Evolutionary conservation across 2,888 invertebrate species (phyloP).

Genomic region (Philonicus albiceps): DNA sequence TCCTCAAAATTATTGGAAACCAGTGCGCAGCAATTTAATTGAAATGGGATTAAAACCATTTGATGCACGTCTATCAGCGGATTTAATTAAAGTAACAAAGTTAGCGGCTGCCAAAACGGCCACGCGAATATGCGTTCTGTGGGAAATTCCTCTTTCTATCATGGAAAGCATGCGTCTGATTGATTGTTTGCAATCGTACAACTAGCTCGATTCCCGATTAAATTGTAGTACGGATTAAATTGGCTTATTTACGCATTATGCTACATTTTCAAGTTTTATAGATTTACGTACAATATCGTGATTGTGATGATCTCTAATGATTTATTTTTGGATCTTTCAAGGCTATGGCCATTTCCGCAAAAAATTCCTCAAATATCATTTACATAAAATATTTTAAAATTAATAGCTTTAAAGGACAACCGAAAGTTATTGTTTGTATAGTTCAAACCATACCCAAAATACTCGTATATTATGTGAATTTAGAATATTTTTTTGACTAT

Average conservation of each 20-base stretch:
- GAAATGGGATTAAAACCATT: not conserved
- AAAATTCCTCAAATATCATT: not conserved
- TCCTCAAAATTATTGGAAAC: conserved; percentile 7
- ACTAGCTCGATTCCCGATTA: not conserved
- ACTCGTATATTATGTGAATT: too few relatives aligned
- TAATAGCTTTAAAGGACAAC: not conserved
- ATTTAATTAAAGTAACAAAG: conserved; percentile 24
- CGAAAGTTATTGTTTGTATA: too few relatives aligned
- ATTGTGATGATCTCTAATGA: too few relatives aligned
- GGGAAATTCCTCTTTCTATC: not conserved
- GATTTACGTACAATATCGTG: not conserved
- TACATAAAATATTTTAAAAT: not conserved
- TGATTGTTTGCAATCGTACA: not conserved
- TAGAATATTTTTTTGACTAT: too few relatives aligned
- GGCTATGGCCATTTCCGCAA: not conserved
- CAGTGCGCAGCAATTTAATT: not conserved
- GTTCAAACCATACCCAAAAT: too few relatives aligned
- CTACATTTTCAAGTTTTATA: not conserved
- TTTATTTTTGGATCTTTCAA: not conserved
- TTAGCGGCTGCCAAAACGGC: not conserved
- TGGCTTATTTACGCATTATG: not conserved
- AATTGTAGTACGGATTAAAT: not conserved
- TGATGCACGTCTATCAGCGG: conserved; percentile 4
- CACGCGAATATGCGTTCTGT: not conserved
- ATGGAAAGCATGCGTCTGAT: not conserved